Evolutionary conservation across 92 coral and sea anemone species (phyloP).

Genomic region (Zoanthus sansibaricus): DNA sequence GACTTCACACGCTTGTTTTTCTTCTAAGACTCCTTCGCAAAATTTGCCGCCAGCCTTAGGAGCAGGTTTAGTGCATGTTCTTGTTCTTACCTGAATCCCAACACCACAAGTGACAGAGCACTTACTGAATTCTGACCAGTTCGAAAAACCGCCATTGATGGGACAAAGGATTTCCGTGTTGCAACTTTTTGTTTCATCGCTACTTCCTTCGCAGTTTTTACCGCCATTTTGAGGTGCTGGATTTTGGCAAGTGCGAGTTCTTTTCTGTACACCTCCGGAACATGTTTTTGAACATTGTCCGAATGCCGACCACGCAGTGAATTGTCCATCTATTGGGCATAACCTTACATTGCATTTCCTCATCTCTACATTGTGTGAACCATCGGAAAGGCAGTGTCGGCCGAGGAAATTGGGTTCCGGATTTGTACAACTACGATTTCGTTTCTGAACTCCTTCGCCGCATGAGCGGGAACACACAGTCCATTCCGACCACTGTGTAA

Average conservation of each 20-base stretch:
- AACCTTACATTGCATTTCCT: neutral
- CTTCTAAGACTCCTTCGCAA: slow-evolving; percentile 19
- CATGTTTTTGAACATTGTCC: slow-evolving; percentile 36
- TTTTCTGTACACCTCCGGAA: slow-evolving; percentile 39
- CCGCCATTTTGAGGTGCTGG: slow-evolving; percentile 42
- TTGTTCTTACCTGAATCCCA: slow-evolving; percentile 21
- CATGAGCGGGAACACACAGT: slow-evolving; percentile 20
- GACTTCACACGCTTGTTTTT: slow-evolving; percentile 25
- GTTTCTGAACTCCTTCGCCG: slow-evolving; percentile 13
- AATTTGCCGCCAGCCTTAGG: slow-evolving; percentile 34
- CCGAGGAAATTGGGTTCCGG: slow-evolving; percentile 39
- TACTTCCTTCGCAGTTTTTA: slow-evolving; percentile 15
- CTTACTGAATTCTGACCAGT: slow-evolving; percentile 28
- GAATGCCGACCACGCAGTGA: slow-evolving; percentile 26
- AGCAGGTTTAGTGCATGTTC: slow-evolving; percentile 29
- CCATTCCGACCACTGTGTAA: slow-evolving; percentile 36
- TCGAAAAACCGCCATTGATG: slow-evolving; percentile 21
- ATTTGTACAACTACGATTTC: slow-evolving; percentile 35
- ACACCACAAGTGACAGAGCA: slow-evolving; percentile 44
- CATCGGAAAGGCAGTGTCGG: slow-evolving; percentile 29
- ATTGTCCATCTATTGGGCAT: slow-evolving; percentile 40
- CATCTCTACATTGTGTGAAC: slow-evolving; percentile 16
- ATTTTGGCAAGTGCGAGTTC: slow-evolving; percentile 32
- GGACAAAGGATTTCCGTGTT: slow-evolving; percentile 29
- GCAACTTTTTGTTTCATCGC: slow-evolving; percentile 32